Base-by-base conservation (phyloP, 2,113 vertebrate genomes). In the Tragelaphus buxtoni region DNA sequence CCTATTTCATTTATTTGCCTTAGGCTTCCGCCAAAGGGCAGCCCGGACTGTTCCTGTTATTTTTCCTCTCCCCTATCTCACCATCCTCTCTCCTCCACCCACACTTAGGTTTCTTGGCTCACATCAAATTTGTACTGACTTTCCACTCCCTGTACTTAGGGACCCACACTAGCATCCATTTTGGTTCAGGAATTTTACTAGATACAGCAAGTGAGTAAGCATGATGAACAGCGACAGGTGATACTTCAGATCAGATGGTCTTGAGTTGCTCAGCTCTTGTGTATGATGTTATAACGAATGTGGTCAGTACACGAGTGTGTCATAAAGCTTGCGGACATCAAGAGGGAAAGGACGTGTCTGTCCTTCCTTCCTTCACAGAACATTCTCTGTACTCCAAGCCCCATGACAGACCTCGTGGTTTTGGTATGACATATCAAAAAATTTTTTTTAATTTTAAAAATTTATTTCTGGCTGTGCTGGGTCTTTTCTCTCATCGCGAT, bases 51-150 rank as follows among this genome's bases (percentile, higher is more conserved):
- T 28, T 18, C 9, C 72, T 24, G 0, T 10, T 35, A 1, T 35
- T 28, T 12, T 51, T 35, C 14, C 28, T 69, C 8, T 28, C 42
- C 45, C 7, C 10, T 8, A 2, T 49, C 17, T 61, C 30, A 55
- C 47, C 53, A 18, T 51, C 22, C 49, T 84, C 81, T 74, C 61
- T 56, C 18, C 7, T 22, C 81, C 0, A 49, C 18, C 30, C 22
- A 32, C 16, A 20, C 32, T 63, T 79, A 11, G 39, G 14, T 63
- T 85, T 93, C 88, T 72, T 47, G 58, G 30, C 9, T 42, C 22
- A 72, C n/a, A 30, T 63, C 30, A 95, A 84, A 76, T 87, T 24
- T 65, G 60, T 61, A 83, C 17, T 74, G 80, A 88, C 51, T 87
- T 80, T 87, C n/a, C 35, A 88, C 30, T 83, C 47, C 26, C 24